A percentile compares a stretch with the other conserved stretches of the same genome.
These are phyloP conservation scores for Oreotrochilus melanogaster DNA, from an alignment of 2,113 vertebrate species.

Conservation along the genomic window DNA sequence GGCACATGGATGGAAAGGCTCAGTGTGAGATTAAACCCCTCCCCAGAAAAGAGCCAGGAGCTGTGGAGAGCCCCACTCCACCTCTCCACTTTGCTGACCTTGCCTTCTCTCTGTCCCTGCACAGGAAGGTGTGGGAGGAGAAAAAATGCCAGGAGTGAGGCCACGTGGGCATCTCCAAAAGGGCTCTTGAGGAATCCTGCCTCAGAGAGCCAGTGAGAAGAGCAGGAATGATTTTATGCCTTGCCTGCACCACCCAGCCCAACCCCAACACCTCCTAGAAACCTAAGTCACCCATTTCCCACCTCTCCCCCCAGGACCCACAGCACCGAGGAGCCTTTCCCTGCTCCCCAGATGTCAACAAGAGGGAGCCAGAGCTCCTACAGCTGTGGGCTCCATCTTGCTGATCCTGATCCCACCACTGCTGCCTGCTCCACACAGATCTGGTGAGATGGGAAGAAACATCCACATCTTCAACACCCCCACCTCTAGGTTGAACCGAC, in stretches of 20 bases:
- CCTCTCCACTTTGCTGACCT: background rate
- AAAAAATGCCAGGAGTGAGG: background rate
- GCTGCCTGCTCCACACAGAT: background rate
- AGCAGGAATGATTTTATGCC: background rate
- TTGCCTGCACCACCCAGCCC: background rate
- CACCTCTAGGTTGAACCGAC: background rate
- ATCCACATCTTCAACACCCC: background rate
- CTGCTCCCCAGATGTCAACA: background rate
- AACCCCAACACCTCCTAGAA: background rate
- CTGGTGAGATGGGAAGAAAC: too few species aligned
- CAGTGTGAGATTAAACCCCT: slow-evolving; percentile 14
- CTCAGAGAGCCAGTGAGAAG: background rate
- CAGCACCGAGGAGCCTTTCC: background rate
- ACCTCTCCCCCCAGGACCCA: background rate
- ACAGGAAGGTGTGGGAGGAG: background rate
- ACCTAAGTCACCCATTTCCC: background rate
- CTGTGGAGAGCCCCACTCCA: background rate
- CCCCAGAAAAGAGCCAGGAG: background rate
- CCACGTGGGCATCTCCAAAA: background rate
- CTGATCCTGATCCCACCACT: background rate
- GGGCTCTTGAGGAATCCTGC: background rate
- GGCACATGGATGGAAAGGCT: background rate
- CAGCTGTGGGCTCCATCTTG: background rate
- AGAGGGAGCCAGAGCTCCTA: background rate
- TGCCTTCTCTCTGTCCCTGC: background rate